Base-by-base conservation (phyloP, 2,113 vertebrate genomes). In the Dendropsophus ebraccatus region DNA sequence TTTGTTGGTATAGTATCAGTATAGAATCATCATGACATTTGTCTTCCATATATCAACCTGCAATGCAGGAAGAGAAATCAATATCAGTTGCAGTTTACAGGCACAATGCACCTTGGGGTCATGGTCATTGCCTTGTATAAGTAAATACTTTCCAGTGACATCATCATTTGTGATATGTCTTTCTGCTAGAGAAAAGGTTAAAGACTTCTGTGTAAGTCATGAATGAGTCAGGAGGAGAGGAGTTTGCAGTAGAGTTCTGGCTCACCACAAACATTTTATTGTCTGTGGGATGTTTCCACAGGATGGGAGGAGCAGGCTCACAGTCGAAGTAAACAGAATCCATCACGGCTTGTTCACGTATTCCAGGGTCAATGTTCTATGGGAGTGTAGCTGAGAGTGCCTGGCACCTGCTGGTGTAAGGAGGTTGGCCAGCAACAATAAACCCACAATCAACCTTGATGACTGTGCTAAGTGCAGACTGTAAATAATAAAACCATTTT, bases 371-470 rank as follows among this genome's bases (percentile, higher is more conserved):
- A 94, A 91, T 88, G 93, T 54, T 90, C 92, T 91, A 90, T 90
- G 89, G 92, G 92, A 93, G 92, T 81, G 60, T 89, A 87, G 87
- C 88, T 89, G 87, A 89, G 90, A 13, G 95, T 94, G 92, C 95
- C 95, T 95, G 95, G 95, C 93, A 95, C 95, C 93, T 94, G 93
- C 91, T 94, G 92, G 92, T 91, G 90, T 89, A 88, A 90, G 91
- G 89, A 93, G 89, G 83, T 87, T 88, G 83, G 90, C 91, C 91
- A 93, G 93, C 92, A 93, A 90, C 91, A 79, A 37, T 88, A 90
- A 91, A 90, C 90, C 88, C 2, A 1, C 88, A 86, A 52, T 92
- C 91, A 91, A 85, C 91, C 90, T 91, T 92, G 90, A 89, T 91
- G 93, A 90, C 89, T 89, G 88, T 88, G 86, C 88, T 90, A 84